Conservation (phyloP, 2,888 invertebrate genomes). For the Busseola fusca region DNA sequence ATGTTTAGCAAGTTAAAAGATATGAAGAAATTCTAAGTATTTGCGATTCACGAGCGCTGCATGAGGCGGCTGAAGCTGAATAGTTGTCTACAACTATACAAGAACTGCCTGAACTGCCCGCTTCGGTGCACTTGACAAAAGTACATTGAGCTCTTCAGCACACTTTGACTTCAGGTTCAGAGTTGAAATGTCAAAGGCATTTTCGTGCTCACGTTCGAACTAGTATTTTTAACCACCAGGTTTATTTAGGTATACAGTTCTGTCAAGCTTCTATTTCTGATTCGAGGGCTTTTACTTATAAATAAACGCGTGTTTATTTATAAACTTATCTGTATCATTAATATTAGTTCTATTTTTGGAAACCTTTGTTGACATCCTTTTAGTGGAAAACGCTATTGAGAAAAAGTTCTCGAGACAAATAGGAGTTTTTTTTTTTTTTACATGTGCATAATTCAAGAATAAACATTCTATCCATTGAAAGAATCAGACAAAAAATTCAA, state of each 20-base stretch:
- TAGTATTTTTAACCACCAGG: constrained; percentile 15
- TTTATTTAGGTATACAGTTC: constrained; percentile 8
- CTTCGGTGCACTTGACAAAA: not conserved
- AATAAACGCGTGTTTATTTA: not conserved
- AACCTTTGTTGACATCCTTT: not conserved
- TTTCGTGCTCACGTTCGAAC: not conserved
- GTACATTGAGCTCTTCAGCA: not conserved
- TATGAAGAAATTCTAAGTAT: not conserved
- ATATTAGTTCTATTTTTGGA: not conserved
- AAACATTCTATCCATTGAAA: not conserved
- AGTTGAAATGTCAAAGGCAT: constrained; percentile 10
- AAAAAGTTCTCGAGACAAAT: not conserved
- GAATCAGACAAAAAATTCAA: not conserved
- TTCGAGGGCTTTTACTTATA: constrained; percentile 8
- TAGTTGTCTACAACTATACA: not conserved
- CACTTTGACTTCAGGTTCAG: not conserved
- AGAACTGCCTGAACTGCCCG: not conserved
- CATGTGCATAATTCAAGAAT: too few relatives aligned
- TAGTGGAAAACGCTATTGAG: not conserved
- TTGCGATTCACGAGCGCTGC: not conserved
- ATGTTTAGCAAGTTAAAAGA: constrained; percentile 4
- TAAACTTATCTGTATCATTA: not conserved
- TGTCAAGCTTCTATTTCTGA: constrained; percentile 10
- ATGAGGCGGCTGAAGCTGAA: not conserved
- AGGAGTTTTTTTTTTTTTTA: not conserved